Evolutionary conservation across 1,140 invertebrate genomes (phyloP).

Genomic region (Stenopsyche tienmushanensis): DNA sequence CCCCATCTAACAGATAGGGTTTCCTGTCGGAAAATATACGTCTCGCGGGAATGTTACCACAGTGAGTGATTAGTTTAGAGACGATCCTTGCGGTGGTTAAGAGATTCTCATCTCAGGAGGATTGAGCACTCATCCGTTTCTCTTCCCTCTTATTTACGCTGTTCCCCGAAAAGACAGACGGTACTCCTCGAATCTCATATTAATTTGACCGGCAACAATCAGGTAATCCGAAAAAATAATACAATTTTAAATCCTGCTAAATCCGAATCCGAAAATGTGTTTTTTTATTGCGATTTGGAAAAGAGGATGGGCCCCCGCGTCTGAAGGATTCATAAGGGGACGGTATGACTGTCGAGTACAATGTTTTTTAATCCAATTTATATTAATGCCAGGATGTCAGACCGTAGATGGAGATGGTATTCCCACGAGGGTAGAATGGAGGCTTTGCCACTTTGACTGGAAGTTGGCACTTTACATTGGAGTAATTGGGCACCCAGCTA

Average conservation of each 20-base stretch:
- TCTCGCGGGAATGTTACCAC: slow-evolving; percentile 13
- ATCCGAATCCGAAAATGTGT: too few relatives aligned
- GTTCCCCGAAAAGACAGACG: too few relatives aligned
- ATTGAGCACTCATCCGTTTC: too few relatives aligned
- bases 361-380: slow-evolving; percentile 1
- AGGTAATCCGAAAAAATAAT: too few relatives aligned
- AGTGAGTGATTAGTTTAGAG: slow-evolving; percentile 28
- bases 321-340: too few relatives aligned
- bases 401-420: slow-evolving; percentile 1
- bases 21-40: background rate
- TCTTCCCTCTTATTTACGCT: too few relatives aligned
- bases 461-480: slow-evolving; percentile 14
- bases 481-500: slow-evolving; percentile 15
- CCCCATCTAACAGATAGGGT: background rate
- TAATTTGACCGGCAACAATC: too few relatives aligned
- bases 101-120: too few relatives aligned
- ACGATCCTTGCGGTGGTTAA: slow-evolving; percentile 13
- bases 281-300: too few relatives aligned
- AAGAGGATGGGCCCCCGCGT: too few relatives aligned
- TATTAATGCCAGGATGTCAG: slow-evolving; percentile 9
- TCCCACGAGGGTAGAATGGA: background rate
- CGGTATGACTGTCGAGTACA: background rate
- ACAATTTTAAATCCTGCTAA: too few relatives aligned
- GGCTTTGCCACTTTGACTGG: slow-evolving; percentile 17
- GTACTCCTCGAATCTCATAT: too few relatives aligned